Evolutionary conservation across 1,140 invertebrate species (phyloP).

Genomic region (Camponotus floridanus): DNA sequence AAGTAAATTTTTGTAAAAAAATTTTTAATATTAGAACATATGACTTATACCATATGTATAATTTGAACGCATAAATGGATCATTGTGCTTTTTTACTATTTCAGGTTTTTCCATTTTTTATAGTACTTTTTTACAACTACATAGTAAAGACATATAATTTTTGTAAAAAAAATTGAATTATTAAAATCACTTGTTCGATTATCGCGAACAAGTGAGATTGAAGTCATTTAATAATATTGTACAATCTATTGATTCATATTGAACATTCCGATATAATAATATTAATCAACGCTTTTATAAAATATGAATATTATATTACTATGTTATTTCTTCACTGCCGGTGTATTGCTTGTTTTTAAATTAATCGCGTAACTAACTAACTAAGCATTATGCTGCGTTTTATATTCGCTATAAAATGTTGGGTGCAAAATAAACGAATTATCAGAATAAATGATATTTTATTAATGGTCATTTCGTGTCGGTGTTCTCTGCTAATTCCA

Average conservation of each 20-base stretch:
- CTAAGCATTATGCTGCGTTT: not conserved
- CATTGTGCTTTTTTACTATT: conserved; percentile 19
- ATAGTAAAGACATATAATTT: conserved; percentile 14
- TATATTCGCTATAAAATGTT: conserved; percentile 39
- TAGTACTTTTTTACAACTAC: not conserved
- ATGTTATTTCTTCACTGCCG: not conserved
- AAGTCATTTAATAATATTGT: conserved; percentile 17
- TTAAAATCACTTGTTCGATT: not conserved
- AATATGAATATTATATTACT: conserved; percentile 2
- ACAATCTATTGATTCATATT: conserved; percentile 16
- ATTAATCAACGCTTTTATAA: conserved; percentile 18
- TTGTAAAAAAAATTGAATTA: conserved; percentile 15
- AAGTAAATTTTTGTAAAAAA: conserved; percentile 17
- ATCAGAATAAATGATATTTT: conserved; percentile 80
- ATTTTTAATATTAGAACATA: conserved; percentile 8
- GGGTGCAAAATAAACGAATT: conserved; percentile 74
- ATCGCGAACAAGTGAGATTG: not conserved
- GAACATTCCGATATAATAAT: conserved; percentile 30
- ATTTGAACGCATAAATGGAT: conserved; percentile 29
- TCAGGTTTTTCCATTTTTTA: not conserved
- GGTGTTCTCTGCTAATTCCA: conserved; percentile 32
- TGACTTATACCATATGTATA: conserved; percentile 6
- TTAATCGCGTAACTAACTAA: conserved; percentile 8
- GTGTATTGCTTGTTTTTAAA: conserved; percentile 2
- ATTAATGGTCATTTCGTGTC: conserved; percentile 76